Percentiles rank a stretch among this genome's conserved stretches.
Evolutionary conservation across 2,113 vertebrate species (phyloP).

Genomic region (Tiliqua scincoides): DNA sequence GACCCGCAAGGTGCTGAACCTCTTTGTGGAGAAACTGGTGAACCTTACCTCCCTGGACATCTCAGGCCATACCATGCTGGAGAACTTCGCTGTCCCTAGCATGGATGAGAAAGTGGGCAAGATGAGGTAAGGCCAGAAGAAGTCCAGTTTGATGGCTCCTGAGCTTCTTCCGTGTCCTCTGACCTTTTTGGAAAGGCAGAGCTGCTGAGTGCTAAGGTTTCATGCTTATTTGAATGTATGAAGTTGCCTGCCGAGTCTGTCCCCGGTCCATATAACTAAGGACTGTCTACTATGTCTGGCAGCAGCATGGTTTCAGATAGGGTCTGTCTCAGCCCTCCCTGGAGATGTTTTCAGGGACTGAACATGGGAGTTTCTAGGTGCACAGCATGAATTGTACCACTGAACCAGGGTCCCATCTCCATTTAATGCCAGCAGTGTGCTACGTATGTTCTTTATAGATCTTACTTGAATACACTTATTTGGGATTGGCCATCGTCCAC

Average conservation of each 20-base stretch:
- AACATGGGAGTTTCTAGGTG: neutral
- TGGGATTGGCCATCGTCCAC: too few relatives aligned
- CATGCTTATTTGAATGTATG: neutral
- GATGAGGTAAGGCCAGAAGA: constrained; percentile 81
- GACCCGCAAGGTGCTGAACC: constrained; percentile 88
- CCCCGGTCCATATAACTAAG: neutral
- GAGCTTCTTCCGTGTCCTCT: too few relatives aligned
- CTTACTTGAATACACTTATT: too few relatives aligned
- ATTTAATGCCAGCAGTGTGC: too few relatives aligned
- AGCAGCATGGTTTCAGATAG: neutral
- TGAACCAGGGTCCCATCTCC: neutral
- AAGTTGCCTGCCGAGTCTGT: neutral
- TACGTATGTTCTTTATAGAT: too few relatives aligned
- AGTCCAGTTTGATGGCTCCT: too few relatives aligned
- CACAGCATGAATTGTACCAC: neutral
- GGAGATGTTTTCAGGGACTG: neutral
- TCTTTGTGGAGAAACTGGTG: constrained; percentile 88
- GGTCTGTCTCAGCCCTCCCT: neutral
- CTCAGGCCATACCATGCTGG: constrained; percentile 94
- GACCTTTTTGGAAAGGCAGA: too few relatives aligned
- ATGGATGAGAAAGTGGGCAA: constrained; percentile 93
- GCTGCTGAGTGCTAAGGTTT: too few relatives aligned
- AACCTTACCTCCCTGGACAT: constrained; percentile 93
- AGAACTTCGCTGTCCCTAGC: constrained; percentile 92
- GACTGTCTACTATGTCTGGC: neutral